A percentile compares a stretch with the other conserved stretches of the same genome.
Conservation (phyloP, 2,888 invertebrate species). For the Caenorhabditis doughertyi region DNA sequence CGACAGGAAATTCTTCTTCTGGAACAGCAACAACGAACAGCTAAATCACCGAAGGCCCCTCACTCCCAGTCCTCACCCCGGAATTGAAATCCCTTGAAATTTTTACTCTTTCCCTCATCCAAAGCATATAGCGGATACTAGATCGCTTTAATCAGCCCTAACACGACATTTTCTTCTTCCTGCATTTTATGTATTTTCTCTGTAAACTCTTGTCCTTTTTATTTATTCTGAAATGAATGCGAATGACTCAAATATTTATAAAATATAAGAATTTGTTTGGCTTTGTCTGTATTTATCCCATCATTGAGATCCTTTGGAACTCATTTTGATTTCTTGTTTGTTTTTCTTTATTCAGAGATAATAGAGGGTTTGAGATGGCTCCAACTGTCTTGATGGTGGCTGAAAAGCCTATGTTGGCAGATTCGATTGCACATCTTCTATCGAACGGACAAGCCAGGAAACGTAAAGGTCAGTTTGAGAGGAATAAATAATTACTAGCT, state of each 20-base stretch:
- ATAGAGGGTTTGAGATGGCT: constrained; percentile 68
- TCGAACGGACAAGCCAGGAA: constrained; percentile 90
- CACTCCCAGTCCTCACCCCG: neutral
- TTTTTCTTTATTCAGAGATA: neutral
- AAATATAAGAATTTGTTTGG: constrained; percentile 4
- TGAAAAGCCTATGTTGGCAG: constrained; percentile 98
- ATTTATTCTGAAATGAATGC: constrained; percentile 14
- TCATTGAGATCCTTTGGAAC: constrained; percentile 6
- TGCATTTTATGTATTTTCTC: constrained; percentile 40
- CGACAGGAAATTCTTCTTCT: neutral
- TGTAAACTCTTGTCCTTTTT: constrained; percentile 11
- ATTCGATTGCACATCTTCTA: constrained; percentile 93
- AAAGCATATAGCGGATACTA: constrained; percentile 35
- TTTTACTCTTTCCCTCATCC: neutral
- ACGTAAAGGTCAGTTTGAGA: constrained; percentile 86
- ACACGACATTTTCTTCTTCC: constrained; percentile 26
- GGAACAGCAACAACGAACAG: constrained; percentile 6
- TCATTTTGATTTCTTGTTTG: neutral
- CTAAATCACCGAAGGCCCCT: neutral
- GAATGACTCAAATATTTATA: constrained; percentile 17
- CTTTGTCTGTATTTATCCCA: neutral
- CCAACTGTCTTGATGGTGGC: constrained; percentile 89
- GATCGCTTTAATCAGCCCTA: constrained; percentile 30
- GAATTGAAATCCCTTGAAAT: neutral
- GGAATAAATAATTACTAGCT: neutral